Base-by-base conservation (phyloP, 2,113 vertebrate genomes). In the Panurus biarmicus region DNA sequence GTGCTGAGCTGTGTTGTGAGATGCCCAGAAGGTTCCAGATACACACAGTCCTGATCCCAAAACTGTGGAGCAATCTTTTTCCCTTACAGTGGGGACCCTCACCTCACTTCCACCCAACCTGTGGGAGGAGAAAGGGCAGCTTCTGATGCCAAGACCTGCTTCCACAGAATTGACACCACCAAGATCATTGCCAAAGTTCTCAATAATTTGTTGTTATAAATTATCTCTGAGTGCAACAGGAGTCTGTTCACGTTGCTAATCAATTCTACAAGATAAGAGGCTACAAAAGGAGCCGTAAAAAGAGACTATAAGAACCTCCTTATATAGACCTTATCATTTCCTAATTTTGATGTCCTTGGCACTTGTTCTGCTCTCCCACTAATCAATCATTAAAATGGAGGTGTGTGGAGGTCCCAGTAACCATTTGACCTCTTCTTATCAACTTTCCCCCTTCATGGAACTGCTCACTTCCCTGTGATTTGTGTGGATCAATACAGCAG, bases 401-500 rank as follows among this genome's bases (percentile, higher is more conserved):
- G 54, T 67, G 72, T 65, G 22, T 9, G 10, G 72, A 89, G 44
- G 50, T 85, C 89, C 29, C 7, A 3, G 75, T 57, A 91, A 90
- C 78, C 20, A 28, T 90, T n/a, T 92, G 85, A 93, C 91, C 91
- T 93, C 22, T 57, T 75, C 69, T 95, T 93, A 94, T 92, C 89
- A 95, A 56, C 87, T 84, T 71, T 93, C 35, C 33, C 69, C 51
- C 31, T 12, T 61, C 64, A 33, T 26, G 74, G 83, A 94, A 75
- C 48, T 88, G 22, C n/a, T 90, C 82, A 65, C 48, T 94, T 93
- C 69, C 42, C 24, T 20, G 36, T 74, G 82, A 94, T 95, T 80
- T 90, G 72, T 61, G 76, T 53, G 35, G 78, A 93, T 97, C 96
- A 90, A 94, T 95, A 95, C 72, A 91, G 29, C 35, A 91, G 82